Conservation (phyloP, 2,888 invertebrate genomes). For the Aphodius sticticus region DNA sequence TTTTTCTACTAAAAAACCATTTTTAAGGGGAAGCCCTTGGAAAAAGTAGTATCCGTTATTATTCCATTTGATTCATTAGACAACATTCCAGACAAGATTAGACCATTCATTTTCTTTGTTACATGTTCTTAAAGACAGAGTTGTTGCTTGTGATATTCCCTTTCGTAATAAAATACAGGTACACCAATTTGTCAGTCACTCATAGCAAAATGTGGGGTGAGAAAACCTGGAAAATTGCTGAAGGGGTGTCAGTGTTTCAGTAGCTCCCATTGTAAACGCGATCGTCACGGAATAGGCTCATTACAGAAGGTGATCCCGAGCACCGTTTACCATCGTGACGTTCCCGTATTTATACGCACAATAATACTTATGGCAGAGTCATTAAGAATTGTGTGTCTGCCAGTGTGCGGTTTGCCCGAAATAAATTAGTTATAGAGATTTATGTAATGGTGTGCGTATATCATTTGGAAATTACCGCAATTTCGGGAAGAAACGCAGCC, state of each 20-base stretch:
- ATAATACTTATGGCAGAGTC: conserved; percentile 62
- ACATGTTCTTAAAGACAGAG: background rate
- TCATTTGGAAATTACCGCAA: conserved; percentile 59
- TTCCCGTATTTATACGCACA: conserved; percentile 73
- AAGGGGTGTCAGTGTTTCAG: conserved; percentile 35
- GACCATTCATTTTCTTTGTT: background rate
- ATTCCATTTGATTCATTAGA: no score
- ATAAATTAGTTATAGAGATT: conserved; percentile 59
- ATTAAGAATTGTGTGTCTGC: conserved; percentile 48
- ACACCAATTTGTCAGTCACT: conserved; percentile 4
- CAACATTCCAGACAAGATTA: no score
- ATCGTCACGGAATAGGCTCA: conserved; percentile 54
- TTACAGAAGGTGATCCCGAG: conserved; percentile 51
- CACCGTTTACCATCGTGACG: conserved; percentile 67
- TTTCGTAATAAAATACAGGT: background rate
- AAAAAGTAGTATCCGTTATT: no score
- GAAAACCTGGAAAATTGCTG: background rate
- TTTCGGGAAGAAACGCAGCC: conserved; percentile 53
- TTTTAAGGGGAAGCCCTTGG: no score
- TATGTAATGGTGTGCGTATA: conserved; percentile 60
- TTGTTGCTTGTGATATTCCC: background rate
- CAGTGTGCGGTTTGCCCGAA: conserved; percentile 49
- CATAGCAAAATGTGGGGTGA: background rate
- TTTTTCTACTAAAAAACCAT: no score
- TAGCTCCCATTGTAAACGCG: conserved; percentile 42